Evolutionary conservation across 2,113 vertebrate species (phyloP), one percentile per base, ranked within the genome.

Genomic region (Clarias batrachus): DNA sequence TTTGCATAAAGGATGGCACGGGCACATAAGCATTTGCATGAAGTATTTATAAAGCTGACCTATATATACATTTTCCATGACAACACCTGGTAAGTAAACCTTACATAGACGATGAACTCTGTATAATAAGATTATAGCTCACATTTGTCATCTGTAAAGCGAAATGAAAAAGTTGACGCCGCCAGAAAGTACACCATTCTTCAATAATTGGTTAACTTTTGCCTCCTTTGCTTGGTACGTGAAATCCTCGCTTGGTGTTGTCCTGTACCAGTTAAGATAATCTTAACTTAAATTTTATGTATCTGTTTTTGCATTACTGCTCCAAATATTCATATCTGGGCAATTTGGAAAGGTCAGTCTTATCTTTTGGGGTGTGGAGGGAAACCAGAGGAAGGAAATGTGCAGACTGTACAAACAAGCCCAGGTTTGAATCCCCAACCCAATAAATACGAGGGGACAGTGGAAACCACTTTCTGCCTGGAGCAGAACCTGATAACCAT

Each of bases 21-120:
- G 57, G 83, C 81, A 54, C 63, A 71, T 48, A 82, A 85, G 84
- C 89, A 86, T 86, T 89, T 83, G 86, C 89, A 89, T 91, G 65
- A 88, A 91, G 87, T 87, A 91, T 91, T 88, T 86, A 90, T 89
- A 66, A 86, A 85, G 60, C 82, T 87, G 87, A 91, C 90, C 90
- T 89, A 84, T 82, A 88, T 87, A 41, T 19, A 8, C 48, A 48
- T 56, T 84, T 86, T 79, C 70, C 81, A 68, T 59, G 79, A 74
- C 82, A 78, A 82, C 82, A 56, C 52, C 68, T 78, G 30, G 76
- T 86, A 90, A 84, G 76, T 81, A 78, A 84, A 84, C 48, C 70
- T 70, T 86, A 62, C n/a, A 27, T 66, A 85, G 87, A 8, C 17
- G 27, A 2, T 56, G 74, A 56, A 88, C 86, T 81, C 83, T 17